Evolutionary conservation across 2,888 invertebrate species (phyloP), one percentile per base, ranked within the genome.

Genomic region (Yponomeuta evonymella): DNA sequence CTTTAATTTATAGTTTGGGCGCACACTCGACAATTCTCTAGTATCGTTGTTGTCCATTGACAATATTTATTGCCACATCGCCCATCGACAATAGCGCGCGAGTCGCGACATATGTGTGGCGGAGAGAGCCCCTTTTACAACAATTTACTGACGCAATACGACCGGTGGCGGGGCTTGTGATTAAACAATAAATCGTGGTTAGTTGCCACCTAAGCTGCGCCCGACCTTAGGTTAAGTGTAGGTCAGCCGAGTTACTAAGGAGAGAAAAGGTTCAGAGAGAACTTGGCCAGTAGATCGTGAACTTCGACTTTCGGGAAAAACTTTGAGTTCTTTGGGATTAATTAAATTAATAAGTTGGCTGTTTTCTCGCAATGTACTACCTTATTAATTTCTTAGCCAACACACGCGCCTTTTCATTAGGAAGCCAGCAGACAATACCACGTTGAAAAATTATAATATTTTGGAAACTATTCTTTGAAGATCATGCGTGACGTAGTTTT

Each of bases 91-190:
- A 80, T 78, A 76, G 75, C 75, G 74, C 74, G 73, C 73, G 76
- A 76, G 75, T 74, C 74, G 73, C 73, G 76, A 76, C 75, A 76
- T 75, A 75, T 78, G 74, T 74, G 72, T 69, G 70, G 71, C 69
- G 65, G 67, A 70, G 51, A 69, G 63, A 68, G 70, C 15, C 70
- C 71, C 71, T 65, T 70, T 72, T 70, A 58, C 83, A 81, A 85
- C 86, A 88, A 88, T 88, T 88, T 88, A 87, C 87, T 80, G 88
- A 80, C 84, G 85, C 85, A 87, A 87, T 87, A 87, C 84, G 81
- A 83, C 82, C 51, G 51, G 83, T 79, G 84, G 85, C 83, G 85
- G 87, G 85, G 85, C 83, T 86, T 84, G 87, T 88, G 88, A 88
- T 89, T 88, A 88, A 89, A 87, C 88, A 83, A 89, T 89, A 89